Conservation (phyloP, 1,140 invertebrate genomes). For the Tetramorium simillimum region DNA sequence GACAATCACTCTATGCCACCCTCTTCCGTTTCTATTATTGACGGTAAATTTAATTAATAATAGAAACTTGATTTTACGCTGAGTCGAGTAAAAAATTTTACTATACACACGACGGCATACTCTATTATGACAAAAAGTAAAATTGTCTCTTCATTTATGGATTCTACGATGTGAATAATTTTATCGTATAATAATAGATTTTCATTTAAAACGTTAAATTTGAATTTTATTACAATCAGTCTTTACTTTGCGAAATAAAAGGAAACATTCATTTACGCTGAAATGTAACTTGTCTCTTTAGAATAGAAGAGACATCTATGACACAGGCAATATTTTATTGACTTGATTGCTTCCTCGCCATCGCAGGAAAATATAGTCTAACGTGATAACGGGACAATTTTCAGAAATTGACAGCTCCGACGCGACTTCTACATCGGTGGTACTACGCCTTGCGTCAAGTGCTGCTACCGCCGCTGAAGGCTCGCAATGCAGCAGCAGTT, state of each 20-base stretch:
- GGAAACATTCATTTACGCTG: neutral
- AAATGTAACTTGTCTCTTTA: neutral
- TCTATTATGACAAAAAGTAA: neutral
- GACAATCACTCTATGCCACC: constrained; percentile 73
- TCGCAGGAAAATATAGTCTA: neutral
- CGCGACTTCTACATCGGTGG: constrained; percentile 63
- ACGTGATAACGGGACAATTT: constrained; percentile 46
- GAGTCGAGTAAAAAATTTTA: neutral
- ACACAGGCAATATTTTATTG: neutral
- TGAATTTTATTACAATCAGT: neutral
- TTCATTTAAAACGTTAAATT: neutral
- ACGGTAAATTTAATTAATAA: constrained; percentile 71
- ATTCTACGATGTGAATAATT: neutral
- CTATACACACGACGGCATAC: neutral
- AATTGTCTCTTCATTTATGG: neutral
- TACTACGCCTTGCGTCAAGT: constrained; percentile 68
- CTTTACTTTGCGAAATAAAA: neutral
- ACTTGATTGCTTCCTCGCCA: neutral
- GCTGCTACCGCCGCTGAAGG: constrained; percentile 85
- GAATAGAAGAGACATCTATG: neutral
- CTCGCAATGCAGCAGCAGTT: constrained; percentile 93
- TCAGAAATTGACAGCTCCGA: constrained; percentile 80
- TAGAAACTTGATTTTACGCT: neutral
- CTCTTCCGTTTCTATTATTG: constrained; percentile 78
- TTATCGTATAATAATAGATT: neutral